Base-by-base conservation (phyloP, 2,888 invertebrate species). In the Dicyrtomina minuta region DNA sequence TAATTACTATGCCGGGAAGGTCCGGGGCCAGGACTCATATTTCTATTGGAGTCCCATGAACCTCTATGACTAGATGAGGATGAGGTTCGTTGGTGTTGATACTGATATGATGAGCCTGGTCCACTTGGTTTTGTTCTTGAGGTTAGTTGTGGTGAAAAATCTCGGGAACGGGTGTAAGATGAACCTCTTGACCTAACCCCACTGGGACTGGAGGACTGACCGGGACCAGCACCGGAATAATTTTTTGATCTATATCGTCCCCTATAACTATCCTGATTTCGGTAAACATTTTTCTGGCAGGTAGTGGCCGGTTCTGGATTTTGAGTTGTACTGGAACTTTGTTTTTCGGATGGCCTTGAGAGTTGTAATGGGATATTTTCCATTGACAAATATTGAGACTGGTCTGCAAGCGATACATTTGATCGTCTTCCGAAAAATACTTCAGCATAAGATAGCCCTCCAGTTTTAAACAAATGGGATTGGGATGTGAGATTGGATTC, bases 371-470 rank as follows among this genome's bases (percentile, higher is more conserved):
- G 69, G 49, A 72, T 72, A 66, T 68, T 72, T 62, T 72, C 71
- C 62, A 72, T 27, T 2, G 69, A 69, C 41, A 46, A 33, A 15
- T 66, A 51, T 15, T 67, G 60, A 17, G 55, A 55, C n/a, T 41
- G 26, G 17, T 53, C 15, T 46, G 41, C 67, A 41, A 49, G 70
- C 13, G 20, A 61, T 49, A 56, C 22, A 26, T 49, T n/a, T 6
- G 51, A 13, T 27, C 56, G 15, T 41, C 60, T 70, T 13, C 74
- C 74, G 58, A 77, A 75, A 64, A 77, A 75, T 43, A 75, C 74
- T 69, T 77, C 74, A 6, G 77, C 77, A 65, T 77, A 77, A 53
- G 74, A 74, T 26, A 73, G 75, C 55, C 74, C 74, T 22, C 70
- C 68, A 56, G 67, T 74, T 71, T 72, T 56, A n/a, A 74, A 33